Percentiles rank a stretch among this genome's conserved stretches.
These are phyloP conservation scores for Beaufortia kweichowensis DNA, from an alignment of 2,113 vertebrate species.

Conservation along the genomic window DNA sequence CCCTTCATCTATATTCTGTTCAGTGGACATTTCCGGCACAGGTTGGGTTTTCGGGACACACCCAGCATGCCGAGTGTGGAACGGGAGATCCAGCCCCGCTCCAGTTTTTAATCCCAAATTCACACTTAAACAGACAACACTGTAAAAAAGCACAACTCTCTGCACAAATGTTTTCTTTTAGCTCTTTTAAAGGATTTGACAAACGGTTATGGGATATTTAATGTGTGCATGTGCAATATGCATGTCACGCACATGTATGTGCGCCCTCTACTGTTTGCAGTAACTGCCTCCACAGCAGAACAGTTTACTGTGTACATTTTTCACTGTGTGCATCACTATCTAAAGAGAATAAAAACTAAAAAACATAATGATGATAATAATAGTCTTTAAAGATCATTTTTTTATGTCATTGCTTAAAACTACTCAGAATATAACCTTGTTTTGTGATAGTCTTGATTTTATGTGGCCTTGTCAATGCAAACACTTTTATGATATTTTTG, in stretches of 20 bases:
- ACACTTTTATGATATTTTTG: background rate
- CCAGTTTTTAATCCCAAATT: constrained; percentile 21
- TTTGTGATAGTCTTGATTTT: background rate
- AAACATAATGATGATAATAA: background rate
- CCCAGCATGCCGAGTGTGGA: constrained; percentile 52
- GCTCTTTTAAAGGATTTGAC: background rate
- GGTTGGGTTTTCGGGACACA: constrained; percentile 34
- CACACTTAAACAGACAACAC: background rate
- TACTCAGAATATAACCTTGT: too few species aligned
- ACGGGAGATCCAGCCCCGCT: constrained; percentile 44
- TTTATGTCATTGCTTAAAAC: too few species aligned
- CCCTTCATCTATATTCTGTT: constrained; percentile 70
- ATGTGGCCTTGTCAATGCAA: background rate
- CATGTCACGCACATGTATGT: background rate
- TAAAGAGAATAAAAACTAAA: background rate
- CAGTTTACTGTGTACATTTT: background rate
- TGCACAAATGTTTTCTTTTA: background rate
- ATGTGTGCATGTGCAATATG: background rate
- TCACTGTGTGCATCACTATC: too few species aligned
- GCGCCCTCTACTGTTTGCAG: constrained; percentile 36
- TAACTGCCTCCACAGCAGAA: background rate
- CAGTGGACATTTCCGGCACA: constrained; percentile 68
- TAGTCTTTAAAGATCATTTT: background rate
- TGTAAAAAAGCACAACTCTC: background rate
- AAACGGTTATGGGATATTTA: background rate